Conservation (phyloP, 1,140 invertebrate genomes). For the Thaumatotibia leucotreta region DNA sequence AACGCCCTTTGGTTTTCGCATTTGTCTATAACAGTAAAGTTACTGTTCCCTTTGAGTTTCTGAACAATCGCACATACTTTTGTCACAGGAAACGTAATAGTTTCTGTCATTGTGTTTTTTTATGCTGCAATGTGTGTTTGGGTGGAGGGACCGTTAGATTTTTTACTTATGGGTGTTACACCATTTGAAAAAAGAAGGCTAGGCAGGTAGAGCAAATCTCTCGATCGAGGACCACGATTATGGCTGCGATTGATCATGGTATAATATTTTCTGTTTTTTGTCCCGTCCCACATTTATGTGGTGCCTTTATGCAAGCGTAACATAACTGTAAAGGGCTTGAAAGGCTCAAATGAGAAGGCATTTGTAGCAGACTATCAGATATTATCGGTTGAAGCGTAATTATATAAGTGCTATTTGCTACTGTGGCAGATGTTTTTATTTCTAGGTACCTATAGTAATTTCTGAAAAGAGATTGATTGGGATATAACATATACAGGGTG, state of each 20-base stretch:
- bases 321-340: slow-evolving; percentile 28
- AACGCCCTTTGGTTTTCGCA: neutral
- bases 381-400: neutral
- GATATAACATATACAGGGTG: no score
- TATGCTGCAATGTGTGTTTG: slow-evolving; percentile 60
- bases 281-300: slow-evolving; percentile 38
- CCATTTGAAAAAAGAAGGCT: slow-evolving; percentile 65
- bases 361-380: neutral
- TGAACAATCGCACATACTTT: slow-evolving; percentile 35
- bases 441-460: slow-evolving; percentile 37
- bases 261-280: slow-evolving; percentile 46
- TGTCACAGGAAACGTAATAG: slow-evolving; percentile 57
- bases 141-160: slow-evolving; percentile 62
- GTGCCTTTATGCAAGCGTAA: slow-evolving; percentile 16
- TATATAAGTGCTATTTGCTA: neutral
- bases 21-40: neutral
- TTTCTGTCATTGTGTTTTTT: slow-evolving; percentile 66
- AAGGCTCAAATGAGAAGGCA: neutral
- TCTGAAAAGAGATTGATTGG: neutral
- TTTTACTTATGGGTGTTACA: slow-evolving; percentile 52
- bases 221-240: slow-evolving; percentile 53
- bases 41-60: slow-evolving; percentile 17
- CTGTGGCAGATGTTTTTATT: slow-evolving; percentile 14
- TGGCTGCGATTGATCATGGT: slow-evolving; percentile 42
- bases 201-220: slow-evolving; percentile 64